Evolutionary conservation across 2,797 vertebrate genomes (phyloP).

Genomic region (Poeciliopsis turneri): DNA sequence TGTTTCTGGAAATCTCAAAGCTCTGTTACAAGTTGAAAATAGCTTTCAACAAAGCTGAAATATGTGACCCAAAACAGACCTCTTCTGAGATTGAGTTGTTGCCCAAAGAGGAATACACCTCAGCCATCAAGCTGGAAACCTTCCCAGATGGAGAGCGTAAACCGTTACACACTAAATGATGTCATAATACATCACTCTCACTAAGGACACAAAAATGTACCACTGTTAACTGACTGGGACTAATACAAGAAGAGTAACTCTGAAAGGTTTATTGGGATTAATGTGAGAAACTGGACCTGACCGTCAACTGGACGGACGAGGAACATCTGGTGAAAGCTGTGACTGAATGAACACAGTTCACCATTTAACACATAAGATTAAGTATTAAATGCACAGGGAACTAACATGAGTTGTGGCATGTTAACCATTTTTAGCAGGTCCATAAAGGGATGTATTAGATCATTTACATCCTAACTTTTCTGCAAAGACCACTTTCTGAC

Average conservation of each 20-base stretch:
- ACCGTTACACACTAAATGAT: not conserved
- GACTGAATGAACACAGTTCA: not conserved
- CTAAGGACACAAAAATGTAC: slow-evolving; percentile 14
- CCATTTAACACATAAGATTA: not conserved
- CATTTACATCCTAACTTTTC: slow-evolving; percentile 1
- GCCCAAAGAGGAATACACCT: slow-evolving; percentile 27
- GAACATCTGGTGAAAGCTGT: slow-evolving; percentile 15
- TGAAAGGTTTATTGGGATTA: not conserved
- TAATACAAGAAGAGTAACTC: not conserved
- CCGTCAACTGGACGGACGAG: slow-evolving; percentile 1
- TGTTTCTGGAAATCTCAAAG: not conserved
- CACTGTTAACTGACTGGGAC: not conserved
- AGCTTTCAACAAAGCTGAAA: not conserved
- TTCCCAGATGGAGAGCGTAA: not conserved
- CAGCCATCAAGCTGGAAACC: slow-evolving; percentile 9
- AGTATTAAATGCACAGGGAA: not conserved
- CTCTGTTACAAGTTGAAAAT: not conserved
- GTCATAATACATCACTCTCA: slow-evolving; percentile 3
- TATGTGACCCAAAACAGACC: not conserved
- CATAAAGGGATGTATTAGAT: not conserved
- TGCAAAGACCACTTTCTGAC: slow-evolving; percentile 9
- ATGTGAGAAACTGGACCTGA: not conserved
- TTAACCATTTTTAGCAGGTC: not conserved
- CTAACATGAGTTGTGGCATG: not conserved
- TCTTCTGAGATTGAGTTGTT: slow-evolving; percentile 5